Evolutionary conservation across 2,888 invertebrate species (phyloP), one percentile per base, ranked within the genome.

Genomic region (Horisme vitalbata): DNA sequence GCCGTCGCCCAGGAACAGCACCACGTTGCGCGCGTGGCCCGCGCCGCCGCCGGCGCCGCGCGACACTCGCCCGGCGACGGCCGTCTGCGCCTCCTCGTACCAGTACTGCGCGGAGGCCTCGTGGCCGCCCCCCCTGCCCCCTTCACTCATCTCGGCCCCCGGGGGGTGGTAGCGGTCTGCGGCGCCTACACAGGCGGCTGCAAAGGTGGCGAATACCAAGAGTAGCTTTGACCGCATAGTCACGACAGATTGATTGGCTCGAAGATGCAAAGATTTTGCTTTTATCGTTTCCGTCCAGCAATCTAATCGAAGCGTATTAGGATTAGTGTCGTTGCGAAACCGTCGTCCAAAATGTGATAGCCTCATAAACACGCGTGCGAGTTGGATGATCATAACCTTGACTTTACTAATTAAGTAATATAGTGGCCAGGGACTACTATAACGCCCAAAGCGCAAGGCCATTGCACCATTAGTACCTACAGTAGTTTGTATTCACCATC

Each of bases 1-100:
- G 27, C 95, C 95, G 72, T 95, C 95, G 4, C 95, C 95, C 46
- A 95, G 73, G 73, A 94, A 94, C 72, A 95, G 81, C 33, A 95
- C 92, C 6, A 94, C 81, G 75, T 94, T 95, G 33, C 72, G 69
- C 26, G 78, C 82, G 13, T 8, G 2, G 15, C 3, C 11, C 20
- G 9, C 28, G 30, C 33, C 21, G 18, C 31, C 43, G 50, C 73
- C 55, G 13, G 6, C 30, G 14, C 30, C 10, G 10, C n/a, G n/a
- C n/a, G n/a, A n/a, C n/a, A n/a, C n/a, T n/a, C n/a, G n/a, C n/a
- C n/a, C n/a, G n/a, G n/a, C n/a, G n/a, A n/a, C n/a, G n/a, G n/a
- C n/a, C 2, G 44, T 56, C 24, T 46, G 51, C 10, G 63, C 61
- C 39, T 65, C 57, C 3, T 4, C 0, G 48, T 57, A 57, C 61